phyloP scores from a whole-genome alignment of 2,888 invertebrate species.

The Branchellion lobata region DNA sequence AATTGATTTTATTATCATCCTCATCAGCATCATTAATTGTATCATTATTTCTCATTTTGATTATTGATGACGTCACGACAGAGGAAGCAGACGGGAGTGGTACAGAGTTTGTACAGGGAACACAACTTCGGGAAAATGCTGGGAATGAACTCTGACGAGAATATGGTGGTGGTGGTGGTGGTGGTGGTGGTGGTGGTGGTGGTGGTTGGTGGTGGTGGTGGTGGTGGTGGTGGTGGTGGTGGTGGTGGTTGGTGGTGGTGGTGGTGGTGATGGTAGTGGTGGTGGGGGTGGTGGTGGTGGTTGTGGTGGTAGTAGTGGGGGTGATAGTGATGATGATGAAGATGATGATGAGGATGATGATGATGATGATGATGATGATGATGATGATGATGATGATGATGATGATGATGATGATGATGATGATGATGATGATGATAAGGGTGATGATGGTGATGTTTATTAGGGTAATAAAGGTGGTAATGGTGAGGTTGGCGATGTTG shows the following conservation, averaged over 20 bases:
- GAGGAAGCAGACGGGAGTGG: constrained; percentile 36
- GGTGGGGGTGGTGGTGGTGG: constrained; percentile 4
- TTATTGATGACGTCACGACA: neutral
- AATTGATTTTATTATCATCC: neutral
- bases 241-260: neutral
- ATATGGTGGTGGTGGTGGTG: constrained; percentile 26
- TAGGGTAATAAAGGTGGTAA: too few species aligned
- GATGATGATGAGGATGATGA: constrained; percentile 24
- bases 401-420: constrained; percentile 30
- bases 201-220: neutral
- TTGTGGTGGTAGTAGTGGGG: constrained; percentile 10
- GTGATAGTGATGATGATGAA: constrained; percentile 14
- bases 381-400: constrained; percentile 26
- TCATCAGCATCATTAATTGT: neutral
- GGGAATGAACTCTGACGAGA: constrained; percentile 28
- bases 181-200: neutral
- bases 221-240: neutral
- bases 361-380: constrained; percentile 32
- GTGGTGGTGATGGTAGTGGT: constrained; percentile 12
- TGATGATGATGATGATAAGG: constrained; percentile 16
- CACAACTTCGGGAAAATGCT: constrained; percentile 37
- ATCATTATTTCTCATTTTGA: neutral
- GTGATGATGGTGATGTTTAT: too few species aligned
- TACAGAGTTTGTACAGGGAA: constrained; percentile 36
- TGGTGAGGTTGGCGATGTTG: too few species aligned